phyloP scores from a whole-genome alignment of 2,797 vertebrate genomes.

The Megaceryle alcyon region DNA sequence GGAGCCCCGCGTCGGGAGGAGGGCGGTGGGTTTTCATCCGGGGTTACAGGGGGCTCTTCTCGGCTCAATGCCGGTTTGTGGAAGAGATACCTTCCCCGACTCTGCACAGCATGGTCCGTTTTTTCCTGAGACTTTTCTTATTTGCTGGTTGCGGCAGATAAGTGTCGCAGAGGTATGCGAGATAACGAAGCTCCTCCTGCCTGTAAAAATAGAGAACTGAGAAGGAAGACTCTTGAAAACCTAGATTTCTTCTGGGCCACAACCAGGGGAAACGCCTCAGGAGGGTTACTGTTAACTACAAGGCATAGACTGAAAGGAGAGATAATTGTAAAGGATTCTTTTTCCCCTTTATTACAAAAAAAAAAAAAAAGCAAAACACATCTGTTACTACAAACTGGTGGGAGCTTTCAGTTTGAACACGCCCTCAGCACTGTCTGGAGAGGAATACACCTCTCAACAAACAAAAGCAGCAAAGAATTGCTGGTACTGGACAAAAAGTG shows the following conservation, averaged over 20 bases:
- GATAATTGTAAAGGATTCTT: not conserved
- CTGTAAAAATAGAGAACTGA: not conserved
- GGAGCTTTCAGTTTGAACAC: not conserved
- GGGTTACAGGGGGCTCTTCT: fast-evolving
- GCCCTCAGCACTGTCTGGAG: fast-evolving
- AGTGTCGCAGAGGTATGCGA: fast-evolving
- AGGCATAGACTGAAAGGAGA: not conserved
- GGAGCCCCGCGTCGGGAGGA: fast-evolving
- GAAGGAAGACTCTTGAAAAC: not conserved
- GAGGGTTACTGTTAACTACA: not conserved
- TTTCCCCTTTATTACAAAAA: not conserved
- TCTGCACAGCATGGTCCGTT: fast-evolving
- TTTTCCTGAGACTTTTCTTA: not conserved
- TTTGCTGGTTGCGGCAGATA: not conserved
- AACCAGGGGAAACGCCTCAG: fast-evolving
- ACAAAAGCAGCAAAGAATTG: not conserved
- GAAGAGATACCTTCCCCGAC: fast-evolving
- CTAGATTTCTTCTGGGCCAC: fast-evolving
- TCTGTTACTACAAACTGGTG: fast-evolving
- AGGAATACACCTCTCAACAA: too few relatives aligned
- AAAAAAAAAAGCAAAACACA: too few relatives aligned
- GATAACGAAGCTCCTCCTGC: not conserved
- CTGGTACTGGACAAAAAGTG: fast-evolving
- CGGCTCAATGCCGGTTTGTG: fast-evolving
- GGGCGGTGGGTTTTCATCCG: fast-evolving